Conservation (phyloP, 2,113 vertebrate genomes). For the Peromyscus californicus region DNA sequence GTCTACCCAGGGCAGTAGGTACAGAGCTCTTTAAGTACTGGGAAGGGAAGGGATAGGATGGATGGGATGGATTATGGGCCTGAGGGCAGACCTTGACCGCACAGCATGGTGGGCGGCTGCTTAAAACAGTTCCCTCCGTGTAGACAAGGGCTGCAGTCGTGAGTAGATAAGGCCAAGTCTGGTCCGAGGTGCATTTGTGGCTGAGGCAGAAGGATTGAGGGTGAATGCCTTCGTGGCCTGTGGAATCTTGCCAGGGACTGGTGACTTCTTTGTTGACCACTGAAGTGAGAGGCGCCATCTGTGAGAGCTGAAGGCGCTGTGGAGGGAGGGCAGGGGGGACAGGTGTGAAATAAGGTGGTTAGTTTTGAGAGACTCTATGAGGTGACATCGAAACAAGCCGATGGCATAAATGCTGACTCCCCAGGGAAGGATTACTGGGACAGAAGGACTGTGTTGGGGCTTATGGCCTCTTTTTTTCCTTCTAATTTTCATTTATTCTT, state of each 20-base stretch:
- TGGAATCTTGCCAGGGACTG: neutral
- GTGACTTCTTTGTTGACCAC: neutral
- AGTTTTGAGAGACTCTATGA: neutral
- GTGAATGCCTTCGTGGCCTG: neutral
- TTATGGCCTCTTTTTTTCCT: no score
- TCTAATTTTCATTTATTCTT: neutral
- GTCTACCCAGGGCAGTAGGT: neutral
- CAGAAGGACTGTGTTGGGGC: neutral
- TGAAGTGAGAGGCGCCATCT: neutral
- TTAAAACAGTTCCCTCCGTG: rapidly evolving
- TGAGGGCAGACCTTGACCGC: neutral
- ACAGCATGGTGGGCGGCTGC: neutral
- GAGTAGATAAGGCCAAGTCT: neutral
- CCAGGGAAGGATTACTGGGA: neutral
- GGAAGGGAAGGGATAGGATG: neutral
- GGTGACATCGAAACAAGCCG: neutral
- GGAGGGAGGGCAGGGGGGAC: neutral
- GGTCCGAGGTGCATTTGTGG: neutral
- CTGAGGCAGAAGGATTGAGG: neutral
- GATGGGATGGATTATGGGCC: no score
- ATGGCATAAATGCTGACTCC: neutral
- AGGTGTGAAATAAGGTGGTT: neutral
- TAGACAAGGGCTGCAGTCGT: neutral
- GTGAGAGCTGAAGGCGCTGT: neutral
- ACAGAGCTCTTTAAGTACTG: neutral